Evolutionary conservation across 1,140 invertebrate genomes (phyloP).

Genomic region (Lineus longissimus): DNA sequence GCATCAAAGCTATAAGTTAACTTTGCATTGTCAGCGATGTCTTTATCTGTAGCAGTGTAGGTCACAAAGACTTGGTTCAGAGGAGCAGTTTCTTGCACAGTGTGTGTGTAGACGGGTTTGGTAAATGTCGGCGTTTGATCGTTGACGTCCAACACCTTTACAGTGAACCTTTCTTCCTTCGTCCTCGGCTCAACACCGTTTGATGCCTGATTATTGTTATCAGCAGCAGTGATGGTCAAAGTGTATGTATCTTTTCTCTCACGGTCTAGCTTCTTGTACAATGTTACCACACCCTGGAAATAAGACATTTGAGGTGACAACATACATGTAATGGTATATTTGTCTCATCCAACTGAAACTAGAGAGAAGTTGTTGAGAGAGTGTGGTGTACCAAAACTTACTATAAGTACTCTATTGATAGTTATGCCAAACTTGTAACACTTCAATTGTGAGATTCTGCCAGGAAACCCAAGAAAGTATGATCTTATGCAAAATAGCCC

Average conservation of each 20-base stretch:
- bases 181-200: neutral
- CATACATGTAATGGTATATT: no score
- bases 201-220: neutral
- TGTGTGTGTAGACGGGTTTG: neutral
- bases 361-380: no score
- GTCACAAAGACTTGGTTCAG: conserved; percentile 70
- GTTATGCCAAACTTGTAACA: no score
- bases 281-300: neutral
- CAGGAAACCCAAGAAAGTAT: no score
- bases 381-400: no score
- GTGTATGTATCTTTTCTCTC: neutral
- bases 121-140: neutral
- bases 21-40: conserved; percentile 45
- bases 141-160: neutral
- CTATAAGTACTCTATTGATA: no score
- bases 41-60: conserved; percentile 74
- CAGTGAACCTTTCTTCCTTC: neutral
- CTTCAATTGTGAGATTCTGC: no score
- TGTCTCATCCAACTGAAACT: no score
- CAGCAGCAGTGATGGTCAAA: neutral
- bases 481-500: no score
- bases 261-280: neutral
- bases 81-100: neutral
- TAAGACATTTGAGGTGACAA: neutral
- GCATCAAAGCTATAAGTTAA: conserved; percentile 12